phyloP scores from a whole-genome alignment of 2,113 vertebrate species.

The Lepisosteus oculatus region DNA sequence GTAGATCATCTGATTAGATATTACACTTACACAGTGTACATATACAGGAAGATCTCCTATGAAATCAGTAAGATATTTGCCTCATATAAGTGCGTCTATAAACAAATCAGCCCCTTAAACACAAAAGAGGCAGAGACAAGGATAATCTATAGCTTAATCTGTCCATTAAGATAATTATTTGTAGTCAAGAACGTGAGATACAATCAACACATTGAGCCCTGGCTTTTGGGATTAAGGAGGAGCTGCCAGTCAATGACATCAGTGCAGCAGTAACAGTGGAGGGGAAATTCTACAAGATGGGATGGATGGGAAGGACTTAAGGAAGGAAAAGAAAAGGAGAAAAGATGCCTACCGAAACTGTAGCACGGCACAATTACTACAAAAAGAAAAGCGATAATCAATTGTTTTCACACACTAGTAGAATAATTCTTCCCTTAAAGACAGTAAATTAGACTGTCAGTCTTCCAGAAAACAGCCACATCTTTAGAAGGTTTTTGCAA shows the following conservation, averaged over 20 bases:
- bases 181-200: conserved; percentile 5
- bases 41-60: no score
- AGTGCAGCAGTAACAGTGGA: neutral
- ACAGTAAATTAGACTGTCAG: no score
- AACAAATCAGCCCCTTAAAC: conserved; percentile 4
- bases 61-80: no score
- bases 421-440: no score
- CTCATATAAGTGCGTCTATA: no score
- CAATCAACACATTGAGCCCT: conserved; percentile 19
- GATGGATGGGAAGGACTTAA: no score
- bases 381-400: no score
- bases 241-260: conserved; percentile 8
- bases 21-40: no score
- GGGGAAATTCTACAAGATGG: neutral
- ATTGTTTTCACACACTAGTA: no score
- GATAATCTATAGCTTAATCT: conserved; percentile 24
- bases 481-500: no score
- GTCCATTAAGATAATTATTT: conserved; percentile 21
- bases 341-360: neutral
- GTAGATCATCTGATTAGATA: no score
- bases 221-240: conserved; percentile 20
- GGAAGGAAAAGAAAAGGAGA: neutral
- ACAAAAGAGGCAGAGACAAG: conserved; percentile 7
- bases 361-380: neutral
- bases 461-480: no score